phyloP scores from a whole-genome alignment of 2,113 vertebrate species.

The Aplodontia rufa region DNA sequence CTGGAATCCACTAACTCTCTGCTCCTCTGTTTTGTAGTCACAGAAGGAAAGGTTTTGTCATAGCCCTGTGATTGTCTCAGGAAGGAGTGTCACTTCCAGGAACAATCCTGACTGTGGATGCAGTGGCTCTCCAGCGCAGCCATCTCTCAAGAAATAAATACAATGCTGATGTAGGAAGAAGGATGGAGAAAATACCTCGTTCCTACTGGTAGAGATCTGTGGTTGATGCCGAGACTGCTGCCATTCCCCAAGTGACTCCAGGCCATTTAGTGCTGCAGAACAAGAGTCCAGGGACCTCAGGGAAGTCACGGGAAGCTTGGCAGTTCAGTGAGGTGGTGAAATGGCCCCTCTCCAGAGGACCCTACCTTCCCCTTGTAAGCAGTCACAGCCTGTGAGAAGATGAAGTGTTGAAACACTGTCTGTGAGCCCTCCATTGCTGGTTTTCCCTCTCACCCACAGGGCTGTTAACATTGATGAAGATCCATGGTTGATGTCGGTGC shows the following conservation, averaged over 20 bases:
- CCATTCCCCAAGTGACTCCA: background rate
- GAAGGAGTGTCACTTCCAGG: background rate
- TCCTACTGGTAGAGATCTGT: background rate
- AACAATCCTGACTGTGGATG: background rate
- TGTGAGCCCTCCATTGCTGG: background rate
- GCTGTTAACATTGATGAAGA: background rate
- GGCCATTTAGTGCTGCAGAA: background rate
- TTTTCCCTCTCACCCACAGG: background rate
- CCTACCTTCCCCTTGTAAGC: fast-evolving
- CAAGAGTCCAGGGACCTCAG: background rate
- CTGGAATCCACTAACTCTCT: background rate
- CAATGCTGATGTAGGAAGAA: background rate
- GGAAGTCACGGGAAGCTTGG: background rate
- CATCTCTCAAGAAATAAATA: background rate
- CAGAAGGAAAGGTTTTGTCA: background rate
- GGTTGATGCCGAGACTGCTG: too few species aligned
- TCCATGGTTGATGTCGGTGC: background rate
- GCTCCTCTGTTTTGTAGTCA: background rate
- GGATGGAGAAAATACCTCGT: too few species aligned
- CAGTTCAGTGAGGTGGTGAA: background rate
- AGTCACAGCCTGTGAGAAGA: background rate
- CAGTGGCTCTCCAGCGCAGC: background rate
- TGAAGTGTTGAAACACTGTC: background rate
- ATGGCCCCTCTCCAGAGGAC: too few species aligned
- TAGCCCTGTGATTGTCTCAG: fast-evolving